Evolutionary conservation across 2,113 vertebrate genomes (phyloP), one percentile per base, ranked within the genome.

Genomic region (Atractosteus spatula): DNA sequence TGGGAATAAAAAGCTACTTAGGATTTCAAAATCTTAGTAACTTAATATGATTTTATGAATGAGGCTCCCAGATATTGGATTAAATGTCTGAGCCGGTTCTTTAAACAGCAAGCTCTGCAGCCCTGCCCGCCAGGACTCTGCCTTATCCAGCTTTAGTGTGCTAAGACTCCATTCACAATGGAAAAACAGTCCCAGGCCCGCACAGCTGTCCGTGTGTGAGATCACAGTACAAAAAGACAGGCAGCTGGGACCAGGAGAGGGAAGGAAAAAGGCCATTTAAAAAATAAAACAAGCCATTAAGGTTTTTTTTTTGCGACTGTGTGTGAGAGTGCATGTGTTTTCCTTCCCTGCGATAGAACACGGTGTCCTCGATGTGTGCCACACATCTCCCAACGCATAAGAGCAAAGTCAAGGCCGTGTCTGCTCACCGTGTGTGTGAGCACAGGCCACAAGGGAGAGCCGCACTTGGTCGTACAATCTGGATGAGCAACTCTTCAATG

Each of bases 381-480:
- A 29, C 17, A 65, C 17, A 65, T 65, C 29, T 41, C 17, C 62
- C 6, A 8, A 65, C 2, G 62, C 41, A 43, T 41, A 7, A 7
- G 62, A 29, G 29, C 29, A 59, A 69, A 80, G 71, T 79, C 66
- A 81, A 82, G 79, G 80, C 65, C 79, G 62, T 12, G 47, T 51
- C 47, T 51, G 5, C 10, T 7, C 47, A 51, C 5, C 1, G 47
- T 51, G 29, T 51, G 47, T 1, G 47, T 10, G 5, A 51, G 47
- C 5, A 51, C 1, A 2, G 5, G 5, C 5, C 47, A 29, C 47
- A 51, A 3, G 47, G 47, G 47, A 7, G 47, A 51, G 10, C 5
- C 47, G 10, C 47, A 51, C 47, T 51, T 51, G 47, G 47, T 51
- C 47, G 10, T 10, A 51, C 47, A 51, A 51, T 5, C 47, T 10